A percentile compares a stretch with the other conserved stretches of the same genome.
phyloP scores from a whole-genome alignment of 2,888 invertebrate species.

The Tetropium fuscum region DNA sequence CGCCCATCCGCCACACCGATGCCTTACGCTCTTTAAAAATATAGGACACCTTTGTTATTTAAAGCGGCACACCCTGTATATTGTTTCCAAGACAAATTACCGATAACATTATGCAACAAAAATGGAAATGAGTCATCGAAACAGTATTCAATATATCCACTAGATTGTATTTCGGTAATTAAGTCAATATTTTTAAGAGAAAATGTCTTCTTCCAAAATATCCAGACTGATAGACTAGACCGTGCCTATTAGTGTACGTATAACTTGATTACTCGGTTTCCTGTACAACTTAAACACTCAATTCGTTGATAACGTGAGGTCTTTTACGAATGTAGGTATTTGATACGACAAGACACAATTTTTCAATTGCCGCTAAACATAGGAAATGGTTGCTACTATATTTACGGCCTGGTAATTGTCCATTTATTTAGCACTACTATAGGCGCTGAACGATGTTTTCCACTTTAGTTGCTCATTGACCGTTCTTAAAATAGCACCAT shows the following conservation, averaged over 20 bases:
- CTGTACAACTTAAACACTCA: conserved; percentile 9
- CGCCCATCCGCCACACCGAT: no score
- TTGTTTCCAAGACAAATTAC: no score
- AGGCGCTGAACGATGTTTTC: conserved; percentile 23
- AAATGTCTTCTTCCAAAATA: no score
- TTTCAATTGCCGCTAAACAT: conserved; percentile 59
- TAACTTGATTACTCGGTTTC: conserved; percentile 9
- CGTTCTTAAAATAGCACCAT: conserved; percentile 13
- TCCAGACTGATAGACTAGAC: no score
- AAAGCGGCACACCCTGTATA: no score
- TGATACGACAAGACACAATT: conserved; percentile 41
- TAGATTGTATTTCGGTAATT: no score
- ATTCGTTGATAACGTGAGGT: conserved; percentile 14
- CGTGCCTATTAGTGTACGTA: neutral
- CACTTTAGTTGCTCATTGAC: conserved; percentile 13
- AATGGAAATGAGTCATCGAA: no score
- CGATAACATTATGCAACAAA: no score
- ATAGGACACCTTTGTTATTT: no score
- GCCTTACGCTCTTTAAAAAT: no score
- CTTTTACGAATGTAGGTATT: conserved; percentile 8
- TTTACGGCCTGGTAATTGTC: conserved; percentile 54
- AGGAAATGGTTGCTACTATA: conserved; percentile 54
- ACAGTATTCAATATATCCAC: no score
- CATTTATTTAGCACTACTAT: conserved; percentile 35
- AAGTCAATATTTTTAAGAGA: no score